Evolutionary conservation across 2,888 invertebrate genomes (phyloP).

Genomic region (Myopa testacea): DNA sequence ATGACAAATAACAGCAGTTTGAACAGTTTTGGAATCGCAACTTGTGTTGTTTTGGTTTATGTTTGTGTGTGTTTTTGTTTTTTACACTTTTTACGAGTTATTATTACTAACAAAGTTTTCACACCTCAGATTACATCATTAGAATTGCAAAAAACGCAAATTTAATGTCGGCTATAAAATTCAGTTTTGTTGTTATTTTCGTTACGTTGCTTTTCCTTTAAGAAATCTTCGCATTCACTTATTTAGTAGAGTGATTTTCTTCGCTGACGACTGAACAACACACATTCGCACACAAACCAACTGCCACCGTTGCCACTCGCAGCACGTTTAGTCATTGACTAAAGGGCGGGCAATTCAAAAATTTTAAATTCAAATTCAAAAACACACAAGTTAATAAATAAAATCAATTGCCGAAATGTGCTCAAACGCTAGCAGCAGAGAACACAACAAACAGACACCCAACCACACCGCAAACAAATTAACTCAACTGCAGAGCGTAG

Average conservation of each 20-base stretch:
- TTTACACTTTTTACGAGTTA: no score
- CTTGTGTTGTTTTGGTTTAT: no score
- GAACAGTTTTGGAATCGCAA: no score
- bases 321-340: slow-evolving; percentile 65
- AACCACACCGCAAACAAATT: neutral
- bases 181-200: neutral
- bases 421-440: slow-evolving; percentile 36
- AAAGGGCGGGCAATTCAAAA: slow-evolving; percentile 67
- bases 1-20: no score
- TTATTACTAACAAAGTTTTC: no score
- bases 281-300: slow-evolving; percentile 45
- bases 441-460: neutral
- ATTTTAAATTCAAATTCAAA: slow-evolving; percentile 61
- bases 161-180: neutral
- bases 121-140: no score
- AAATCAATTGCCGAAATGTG: slow-evolving; percentile 61
- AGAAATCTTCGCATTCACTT: slow-evolving; percentile 1
- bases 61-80: no score
- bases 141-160: neutral
- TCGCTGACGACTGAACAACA: slow-evolving; percentile 15
- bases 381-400: slow-evolving; percentile 64
- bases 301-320: slow-evolving; percentile 34
- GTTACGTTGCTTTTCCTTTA: neutral
- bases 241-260: neutral
- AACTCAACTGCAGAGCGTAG: neutral